These are phyloP conservation scores for Numida meleagris DNA, from an alignment of 2,113 vertebrate species.

Conservation along the genomic window DNA sequence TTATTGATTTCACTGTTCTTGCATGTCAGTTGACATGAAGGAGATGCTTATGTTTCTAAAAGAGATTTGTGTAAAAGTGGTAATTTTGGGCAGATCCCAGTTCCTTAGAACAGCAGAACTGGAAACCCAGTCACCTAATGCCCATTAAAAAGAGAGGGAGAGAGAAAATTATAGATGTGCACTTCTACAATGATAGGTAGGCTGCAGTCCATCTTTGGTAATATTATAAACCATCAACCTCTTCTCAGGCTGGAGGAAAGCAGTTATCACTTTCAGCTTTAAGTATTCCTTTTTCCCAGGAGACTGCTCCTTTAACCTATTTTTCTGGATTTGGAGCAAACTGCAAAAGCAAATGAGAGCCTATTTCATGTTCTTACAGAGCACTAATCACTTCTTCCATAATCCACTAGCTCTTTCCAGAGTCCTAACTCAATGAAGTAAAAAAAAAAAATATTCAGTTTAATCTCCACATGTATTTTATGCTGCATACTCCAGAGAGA, in stretches of 20 bases:
- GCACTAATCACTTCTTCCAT: neutral
- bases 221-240: neutral
- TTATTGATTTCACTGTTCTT: constrained; percentile 11
- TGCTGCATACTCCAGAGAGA: neutral
- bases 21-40: neutral
- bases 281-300: neutral
- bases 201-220: neutral
- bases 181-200: neutral
- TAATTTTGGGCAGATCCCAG: neutral
- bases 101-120: neutral
- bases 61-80: neutral
- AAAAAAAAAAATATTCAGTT: neutral
- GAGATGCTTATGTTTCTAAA: constrained; percentile 13
- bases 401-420: constrained; percentile 3
- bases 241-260: neutral
- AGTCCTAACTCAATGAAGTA: neutral
- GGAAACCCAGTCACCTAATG: neutral
- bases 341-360: neutral
- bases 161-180: neutral
- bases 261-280: neutral
- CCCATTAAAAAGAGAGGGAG: neutral
- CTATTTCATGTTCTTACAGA: neutral
- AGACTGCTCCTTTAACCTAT: neutral
- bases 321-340: neutral
- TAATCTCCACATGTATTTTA: neutral